Base-by-base conservation (phyloP, 2,888 invertebrate genomes). In the Cabera pusaria region DNA sequence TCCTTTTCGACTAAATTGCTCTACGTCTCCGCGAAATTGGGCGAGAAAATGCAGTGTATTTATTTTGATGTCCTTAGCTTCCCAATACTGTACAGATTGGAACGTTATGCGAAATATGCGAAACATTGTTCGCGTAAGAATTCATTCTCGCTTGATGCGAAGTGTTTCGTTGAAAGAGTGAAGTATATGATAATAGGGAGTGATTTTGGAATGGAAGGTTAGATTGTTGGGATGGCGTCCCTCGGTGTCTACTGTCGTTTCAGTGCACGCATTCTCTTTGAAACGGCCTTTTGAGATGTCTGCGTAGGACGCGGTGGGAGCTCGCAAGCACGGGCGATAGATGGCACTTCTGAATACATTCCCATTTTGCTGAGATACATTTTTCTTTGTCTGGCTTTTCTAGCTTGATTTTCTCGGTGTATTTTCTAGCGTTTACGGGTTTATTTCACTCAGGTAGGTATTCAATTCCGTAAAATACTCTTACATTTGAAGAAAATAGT, bases 281-380 rank as follows among this genome's bases (percentile, higher is more conserved):
- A 70, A 82, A 77, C 73, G 72, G 74, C 77, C 79, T 76, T 79
- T 83, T 72, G 79, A 80, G 81, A 80, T 70, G 74, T 77, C 72
- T 78, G 56, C 66, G 64, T 58, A 70, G 67, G 56, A 61, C 63
- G 71, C 63, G 72, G 64, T 44, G 62, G 40, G 47, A 44, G 37
- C 59, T 55, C 52, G 37, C 51, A 54, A 49, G 58, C 52, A 49
- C 25, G 4, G 23, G 49, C 55, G 52, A 59, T 61, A 60, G 56
- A 60, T 58, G 64, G 48, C 51, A 59, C 64, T 60, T 55, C 54
- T 43, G 37, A 36, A 43, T 31, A 36, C 25, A 33, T 20, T 27
- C 40, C 11, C 21, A 18, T 40, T 38, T 37, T 28, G 6, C 23
- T 7, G n/a, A 4, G 32, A 39, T 33, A 37, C 24, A 38, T 40